Evolutionary conservation across 2,113 vertebrate genomes (phyloP).

Genomic region (Hemichromis elongatus): DNA sequence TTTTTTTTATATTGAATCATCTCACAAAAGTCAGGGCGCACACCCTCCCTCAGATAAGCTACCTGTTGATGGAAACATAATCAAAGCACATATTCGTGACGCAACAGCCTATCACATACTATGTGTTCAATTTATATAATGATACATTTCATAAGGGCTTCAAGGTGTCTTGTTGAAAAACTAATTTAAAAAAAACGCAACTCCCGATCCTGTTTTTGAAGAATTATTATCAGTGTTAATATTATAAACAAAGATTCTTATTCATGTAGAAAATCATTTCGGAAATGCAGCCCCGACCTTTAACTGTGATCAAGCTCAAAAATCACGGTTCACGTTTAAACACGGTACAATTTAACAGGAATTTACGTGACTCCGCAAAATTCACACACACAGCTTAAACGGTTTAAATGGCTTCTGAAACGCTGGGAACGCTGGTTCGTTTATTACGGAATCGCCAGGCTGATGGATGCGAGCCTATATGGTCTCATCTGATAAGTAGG

Average conservation of each 20-base stretch:
- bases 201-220: neutral
- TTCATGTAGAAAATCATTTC: neutral
- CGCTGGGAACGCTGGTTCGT: neutral
- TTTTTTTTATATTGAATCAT: neutral
- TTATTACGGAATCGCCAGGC: neutral
- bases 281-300: slow-evolving; percentile 47
- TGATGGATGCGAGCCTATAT: neutral
- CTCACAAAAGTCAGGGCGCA: neutral
- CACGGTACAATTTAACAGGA: neutral
- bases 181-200: neutral
- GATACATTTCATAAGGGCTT: neutral
- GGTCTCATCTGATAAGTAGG: slow-evolving; percentile 17
- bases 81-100: neutral
- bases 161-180: neutral
- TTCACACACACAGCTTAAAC: neutral
- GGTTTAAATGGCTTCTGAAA: neutral
- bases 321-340: neutral
- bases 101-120: neutral
- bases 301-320: slow-evolving; percentile 14
- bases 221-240: neutral
- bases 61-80: slow-evolving; percentile 8
- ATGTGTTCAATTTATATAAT: neutral
- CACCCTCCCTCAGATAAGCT: neutral
- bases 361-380: neutral
- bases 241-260: neutral